Conservation (phyloP, 2,797 vertebrate species). For the Peromyscus eremicus region DNA sequence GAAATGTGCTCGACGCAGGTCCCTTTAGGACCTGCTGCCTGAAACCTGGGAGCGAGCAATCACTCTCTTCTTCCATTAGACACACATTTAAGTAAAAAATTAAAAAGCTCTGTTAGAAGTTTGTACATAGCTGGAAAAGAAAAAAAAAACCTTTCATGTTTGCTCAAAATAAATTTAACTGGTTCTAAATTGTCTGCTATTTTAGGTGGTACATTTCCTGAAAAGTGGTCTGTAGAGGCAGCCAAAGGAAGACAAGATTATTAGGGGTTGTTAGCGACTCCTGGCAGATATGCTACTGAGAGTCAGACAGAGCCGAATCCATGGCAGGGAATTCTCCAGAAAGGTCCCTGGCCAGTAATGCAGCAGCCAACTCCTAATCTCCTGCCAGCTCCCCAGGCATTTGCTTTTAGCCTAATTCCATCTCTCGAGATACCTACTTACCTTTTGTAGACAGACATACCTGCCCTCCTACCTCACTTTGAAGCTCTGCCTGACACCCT, state of each 20-base stretch:
- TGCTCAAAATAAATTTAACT: constrained; percentile 54
- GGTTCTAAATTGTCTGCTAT: constrained; percentile 22
- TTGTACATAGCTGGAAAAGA: constrained; percentile 41
- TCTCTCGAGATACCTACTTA: background rate
- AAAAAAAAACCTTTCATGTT: background rate
- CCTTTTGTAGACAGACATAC: background rate
- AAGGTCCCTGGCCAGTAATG: background rate
- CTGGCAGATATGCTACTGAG: background rate
- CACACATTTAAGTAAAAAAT: background rate
- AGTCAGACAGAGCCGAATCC: background rate
- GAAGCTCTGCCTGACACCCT: background rate
- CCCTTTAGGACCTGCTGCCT: background rate
- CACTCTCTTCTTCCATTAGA: background rate
- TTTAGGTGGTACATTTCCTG: constrained; percentile 30
- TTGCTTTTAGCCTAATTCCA: background rate
- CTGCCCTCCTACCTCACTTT: background rate
- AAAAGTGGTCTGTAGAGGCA: background rate
- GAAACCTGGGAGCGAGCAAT: background rate
- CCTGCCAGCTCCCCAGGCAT: background rate
- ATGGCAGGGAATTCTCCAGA: background rate
- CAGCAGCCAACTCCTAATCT: background rate
- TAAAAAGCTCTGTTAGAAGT: constrained; percentile 20
- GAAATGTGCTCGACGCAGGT: background rate
- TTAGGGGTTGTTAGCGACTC: background rate
- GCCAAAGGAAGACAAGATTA: constrained; percentile 17